Evolutionary conservation across 1,140 invertebrate species (phyloP).

Genomic region (Ladona fulva): DNA sequence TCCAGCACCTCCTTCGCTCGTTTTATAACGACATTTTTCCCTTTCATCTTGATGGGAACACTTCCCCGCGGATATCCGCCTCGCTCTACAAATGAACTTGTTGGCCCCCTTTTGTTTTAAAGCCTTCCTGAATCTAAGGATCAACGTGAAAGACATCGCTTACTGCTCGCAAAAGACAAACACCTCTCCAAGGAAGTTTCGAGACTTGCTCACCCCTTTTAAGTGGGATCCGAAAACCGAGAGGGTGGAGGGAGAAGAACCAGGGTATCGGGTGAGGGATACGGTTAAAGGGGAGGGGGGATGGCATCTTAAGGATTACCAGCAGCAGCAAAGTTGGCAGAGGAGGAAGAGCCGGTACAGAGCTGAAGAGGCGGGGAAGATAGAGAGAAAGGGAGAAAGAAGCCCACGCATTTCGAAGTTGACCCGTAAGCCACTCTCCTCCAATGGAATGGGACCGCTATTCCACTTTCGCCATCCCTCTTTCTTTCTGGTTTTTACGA

Average conservation of each 20-base stretch:
- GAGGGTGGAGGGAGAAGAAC: not conserved
- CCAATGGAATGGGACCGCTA: not conserved
- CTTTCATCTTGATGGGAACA: too few relatives aligned
- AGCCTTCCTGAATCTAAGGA: slow-evolving; percentile 4
- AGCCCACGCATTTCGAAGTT: slow-evolving; percentile 2
- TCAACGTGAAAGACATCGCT: slow-evolving; percentile 2
- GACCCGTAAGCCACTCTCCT: not conserved
- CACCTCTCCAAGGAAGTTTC: not conserved
- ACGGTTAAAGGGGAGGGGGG: not conserved
- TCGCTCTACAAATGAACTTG: not conserved
- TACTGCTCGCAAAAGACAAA: slow-evolving; percentile 1
- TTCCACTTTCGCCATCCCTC: too few relatives aligned
- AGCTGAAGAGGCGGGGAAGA: not conserved
- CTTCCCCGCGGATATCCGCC: too few relatives aligned
- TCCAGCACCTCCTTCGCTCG: too few relatives aligned
- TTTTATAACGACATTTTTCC: too few relatives aligned
- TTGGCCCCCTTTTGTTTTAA: not conserved
- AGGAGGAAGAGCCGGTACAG: not conserved
- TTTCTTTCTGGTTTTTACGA: too few relatives aligned
- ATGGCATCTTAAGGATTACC: not conserved
- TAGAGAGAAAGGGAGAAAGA: not conserved
- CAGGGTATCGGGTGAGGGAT: not conserved
- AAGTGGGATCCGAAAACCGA: not conserved
- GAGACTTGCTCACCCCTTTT: not conserved
- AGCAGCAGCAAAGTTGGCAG: not conserved